Conservation (phyloP, 2,797 vertebrate species). For the Trichosurus vulpecula region DNA sequence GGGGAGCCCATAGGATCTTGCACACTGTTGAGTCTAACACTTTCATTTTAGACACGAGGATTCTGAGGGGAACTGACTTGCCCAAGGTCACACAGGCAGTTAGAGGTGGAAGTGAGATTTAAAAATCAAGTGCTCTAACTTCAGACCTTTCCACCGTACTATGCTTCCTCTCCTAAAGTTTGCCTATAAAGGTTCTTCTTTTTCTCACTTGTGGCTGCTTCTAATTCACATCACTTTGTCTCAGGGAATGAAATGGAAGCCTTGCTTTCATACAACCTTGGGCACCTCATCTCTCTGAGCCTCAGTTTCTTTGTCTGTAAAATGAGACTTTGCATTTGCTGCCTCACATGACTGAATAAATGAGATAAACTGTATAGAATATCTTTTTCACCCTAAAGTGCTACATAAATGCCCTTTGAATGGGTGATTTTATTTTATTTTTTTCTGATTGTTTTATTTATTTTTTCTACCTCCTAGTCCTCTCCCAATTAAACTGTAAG, state of each 20-base stretch:
- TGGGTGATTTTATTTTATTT: not conserved
- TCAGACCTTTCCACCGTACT: not conserved
- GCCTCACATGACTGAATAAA: not conserved
- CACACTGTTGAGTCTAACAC: not conserved
- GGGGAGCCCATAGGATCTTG: not conserved
- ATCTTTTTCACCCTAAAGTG: not conserved
- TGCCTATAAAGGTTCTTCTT: not conserved
- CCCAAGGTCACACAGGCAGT: not conserved
- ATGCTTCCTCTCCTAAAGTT: not conserved
- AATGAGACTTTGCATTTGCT: not conserved
- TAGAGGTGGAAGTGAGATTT: not conserved
- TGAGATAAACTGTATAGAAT: not conserved
- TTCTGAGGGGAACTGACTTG: not conserved
- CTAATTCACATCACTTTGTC: not conserved
- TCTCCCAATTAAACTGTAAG: not conserved
- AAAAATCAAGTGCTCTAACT: not conserved
- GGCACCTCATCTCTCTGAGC: not conserved
- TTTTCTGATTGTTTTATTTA: not conserved
- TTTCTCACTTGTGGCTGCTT: not conserved
- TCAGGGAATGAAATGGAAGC: not conserved
- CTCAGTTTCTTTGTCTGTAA: not conserved
- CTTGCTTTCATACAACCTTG: not conserved
- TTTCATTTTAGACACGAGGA: not conserved
- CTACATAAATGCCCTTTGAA: not conserved
- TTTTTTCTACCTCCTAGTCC: not conserved